phyloP scores from a whole-genome alignment of 2,113 vertebrate species.

The Protobothrops flavoviridis region DNA sequence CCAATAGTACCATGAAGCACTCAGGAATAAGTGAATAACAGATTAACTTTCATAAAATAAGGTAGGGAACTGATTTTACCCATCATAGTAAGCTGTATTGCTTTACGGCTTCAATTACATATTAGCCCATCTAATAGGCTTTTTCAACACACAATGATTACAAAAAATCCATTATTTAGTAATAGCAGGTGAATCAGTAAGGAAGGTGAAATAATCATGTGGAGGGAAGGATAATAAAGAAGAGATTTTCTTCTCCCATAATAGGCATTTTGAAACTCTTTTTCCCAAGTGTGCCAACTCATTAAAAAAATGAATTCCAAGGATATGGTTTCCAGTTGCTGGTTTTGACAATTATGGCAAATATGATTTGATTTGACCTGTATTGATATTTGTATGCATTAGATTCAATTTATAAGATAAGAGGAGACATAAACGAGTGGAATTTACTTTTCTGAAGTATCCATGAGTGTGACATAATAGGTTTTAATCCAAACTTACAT shows the following conservation, averaged over 20 bases:
- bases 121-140: neutral
- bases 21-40: neutral
- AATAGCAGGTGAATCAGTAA: neutral
- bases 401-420: conserved; percentile 8
- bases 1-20: neutral
- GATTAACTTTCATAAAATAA: neutral
- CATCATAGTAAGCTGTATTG: neutral
- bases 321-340: conserved; percentile 24
- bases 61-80: neutral
- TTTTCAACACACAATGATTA: neutral
- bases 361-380: neutral
- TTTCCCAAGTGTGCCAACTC: neutral
- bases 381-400: conserved; percentile 13
- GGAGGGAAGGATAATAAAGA: neutral
- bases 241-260: neutral
- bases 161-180: neutral
- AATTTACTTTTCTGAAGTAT: conserved; percentile 37
- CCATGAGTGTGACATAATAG: conserved; percentile 29
- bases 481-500: conserved; percentile 53
- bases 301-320: neutral
- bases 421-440: neutral
- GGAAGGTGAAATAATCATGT: neutral
- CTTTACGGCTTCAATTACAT: neutral
- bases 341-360: conserved; percentile 3
- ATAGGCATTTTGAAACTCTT: neutral